A percentile compares a stretch with the other conserved stretches of the same genome.
These are phyloP conservation scores for Enteromius trimaculatus DNA, from an alignment of 2,797 vertebrate species.

Conservation along the genomic window DNA sequence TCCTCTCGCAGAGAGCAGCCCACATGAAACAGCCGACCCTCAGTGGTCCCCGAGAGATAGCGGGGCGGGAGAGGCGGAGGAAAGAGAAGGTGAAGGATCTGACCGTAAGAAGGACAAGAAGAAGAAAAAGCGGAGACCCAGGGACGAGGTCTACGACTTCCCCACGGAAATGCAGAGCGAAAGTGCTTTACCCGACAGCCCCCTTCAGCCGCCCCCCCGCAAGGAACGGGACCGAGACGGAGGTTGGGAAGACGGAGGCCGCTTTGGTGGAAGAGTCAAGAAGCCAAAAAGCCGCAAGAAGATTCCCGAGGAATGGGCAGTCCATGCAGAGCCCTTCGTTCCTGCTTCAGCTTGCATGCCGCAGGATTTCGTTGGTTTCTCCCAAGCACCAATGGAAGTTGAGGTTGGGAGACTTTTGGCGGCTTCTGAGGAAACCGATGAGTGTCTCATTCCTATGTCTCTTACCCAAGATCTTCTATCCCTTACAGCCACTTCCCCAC, in stretches of 20 bases:
- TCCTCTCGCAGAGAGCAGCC: constrained; percentile 69
- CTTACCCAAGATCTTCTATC: constrained; percentile 70
- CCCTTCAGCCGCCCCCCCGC: constrained; percentile 68
- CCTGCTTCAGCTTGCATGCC: constrained; percentile 54
- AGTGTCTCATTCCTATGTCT: constrained; percentile 62
- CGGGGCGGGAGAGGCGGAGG: constrained; percentile 68
- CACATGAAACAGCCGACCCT: constrained; percentile 63
- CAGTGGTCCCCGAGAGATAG: constrained; percentile 69
- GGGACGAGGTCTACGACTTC: constrained; percentile 72
- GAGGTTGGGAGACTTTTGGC: too few relatives aligned
- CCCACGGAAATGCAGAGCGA: constrained; percentile 66
- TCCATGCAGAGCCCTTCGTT: constrained; percentile 68
- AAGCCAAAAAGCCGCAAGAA: constrained; percentile 80
- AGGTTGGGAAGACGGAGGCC: constrained; percentile 76
- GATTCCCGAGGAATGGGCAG: constrained; percentile 80
- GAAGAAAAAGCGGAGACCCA: constrained; percentile 81
- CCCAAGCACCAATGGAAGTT: neutral
- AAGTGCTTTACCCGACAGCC: constrained; percentile 64
- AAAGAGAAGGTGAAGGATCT: constrained; percentile 70
- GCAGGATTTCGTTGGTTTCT: constrained; percentile 43
- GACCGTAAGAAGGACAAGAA: constrained; percentile 80
- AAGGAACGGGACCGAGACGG: constrained; percentile 66
- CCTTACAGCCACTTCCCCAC: constrained; percentile 57
- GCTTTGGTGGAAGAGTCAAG: constrained; percentile 73
- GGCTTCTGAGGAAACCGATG: constrained; percentile 63